Base-by-base conservation (phyloP, 2,797 vertebrate species). In the Leptodactylus fallax region DNA sequence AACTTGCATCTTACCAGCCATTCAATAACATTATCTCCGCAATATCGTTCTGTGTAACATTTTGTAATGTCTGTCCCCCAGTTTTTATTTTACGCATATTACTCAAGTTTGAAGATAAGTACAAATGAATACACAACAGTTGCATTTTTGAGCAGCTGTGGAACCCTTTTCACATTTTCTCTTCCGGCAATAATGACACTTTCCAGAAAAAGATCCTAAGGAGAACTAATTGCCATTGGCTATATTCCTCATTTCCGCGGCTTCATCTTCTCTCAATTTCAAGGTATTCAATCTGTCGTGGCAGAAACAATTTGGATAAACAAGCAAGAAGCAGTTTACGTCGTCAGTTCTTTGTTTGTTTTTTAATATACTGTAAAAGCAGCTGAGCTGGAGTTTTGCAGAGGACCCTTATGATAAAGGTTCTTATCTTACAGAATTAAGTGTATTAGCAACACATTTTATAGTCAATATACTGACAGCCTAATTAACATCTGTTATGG, bases 251-350 rank as follows among this genome's bases (percentile, higher is more conserved):
- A 89, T 86, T 83, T 86, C 88, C 80, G 9, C 56, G 51, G 63
- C 80, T 77, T 86, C 72, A 83, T 89, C 80, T 83, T 78, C 80
- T 86, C 27, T 89, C 85, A 79, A 72, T 86, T 86, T 89, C 72
- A 86, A 86, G 88, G 88, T 86, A 89, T 89, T 89, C 88, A 89
- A 83, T 89, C 88, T 89, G 88, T 83, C 72, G 80, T 79, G 69
- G 85, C 85, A 89, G 88, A 86, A 77, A 79, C 88, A 89, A 86
- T 89, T 89, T 89, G 85, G 88, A 86, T 86, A 86, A 89, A 86
- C 80, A 83, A 83, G 80, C 82, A 72, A 88, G 79, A 84, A 81
- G 65, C 80, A 36, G 85, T 86, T 88, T 86, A 86, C 65, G 53
- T 71, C 55, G 79, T 79, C 84, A 82, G 45, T 86, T 79, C 49